Percentiles rank a stretch among this genome's conserved stretches.
Conservation (phyloP, 2,113 vertebrate genomes). For the Sylvietta virens region DNA sequence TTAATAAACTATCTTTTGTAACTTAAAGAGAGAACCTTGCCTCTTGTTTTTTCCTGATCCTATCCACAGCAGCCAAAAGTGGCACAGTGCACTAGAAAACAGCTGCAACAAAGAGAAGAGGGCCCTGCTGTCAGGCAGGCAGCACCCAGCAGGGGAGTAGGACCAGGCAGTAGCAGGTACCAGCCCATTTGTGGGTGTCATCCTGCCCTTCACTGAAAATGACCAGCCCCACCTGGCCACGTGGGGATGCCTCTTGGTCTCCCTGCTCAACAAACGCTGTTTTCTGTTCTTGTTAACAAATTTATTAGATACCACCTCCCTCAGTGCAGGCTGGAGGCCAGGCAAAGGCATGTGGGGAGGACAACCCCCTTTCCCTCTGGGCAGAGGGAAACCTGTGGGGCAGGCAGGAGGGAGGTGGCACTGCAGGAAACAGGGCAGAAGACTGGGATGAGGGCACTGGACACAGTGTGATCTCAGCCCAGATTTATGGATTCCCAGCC, state of each 20-base stretch:
- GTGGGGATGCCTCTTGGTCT: neutral
- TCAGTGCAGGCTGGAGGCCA: accelerated
- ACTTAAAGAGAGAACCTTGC: no score
- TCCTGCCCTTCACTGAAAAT: neutral
- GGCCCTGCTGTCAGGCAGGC: neutral
- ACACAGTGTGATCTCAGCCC: neutral
- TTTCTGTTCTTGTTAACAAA: neutral
- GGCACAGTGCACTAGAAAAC: neutral
- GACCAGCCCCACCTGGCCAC: neutral
- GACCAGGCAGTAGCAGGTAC: neutral
- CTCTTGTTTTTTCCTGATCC: no score
- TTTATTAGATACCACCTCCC: neutral
- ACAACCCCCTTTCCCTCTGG: accelerated
- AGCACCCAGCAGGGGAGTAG: neutral
- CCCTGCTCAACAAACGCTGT: neutral
- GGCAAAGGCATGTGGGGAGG: neutral
- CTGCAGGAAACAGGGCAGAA: neutral
- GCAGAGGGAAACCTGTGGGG: neutral
- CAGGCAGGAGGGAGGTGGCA: neutral
- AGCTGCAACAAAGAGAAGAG: neutral
- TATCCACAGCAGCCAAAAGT: no score
- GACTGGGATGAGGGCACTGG: accelerated
- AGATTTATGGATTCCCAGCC: neutral
- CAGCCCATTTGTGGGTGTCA: neutral
- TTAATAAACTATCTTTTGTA: no score